phyloP scores from a whole-genome alignment of 2,888 invertebrate species.

The Agrotis ipsilon region DNA sequence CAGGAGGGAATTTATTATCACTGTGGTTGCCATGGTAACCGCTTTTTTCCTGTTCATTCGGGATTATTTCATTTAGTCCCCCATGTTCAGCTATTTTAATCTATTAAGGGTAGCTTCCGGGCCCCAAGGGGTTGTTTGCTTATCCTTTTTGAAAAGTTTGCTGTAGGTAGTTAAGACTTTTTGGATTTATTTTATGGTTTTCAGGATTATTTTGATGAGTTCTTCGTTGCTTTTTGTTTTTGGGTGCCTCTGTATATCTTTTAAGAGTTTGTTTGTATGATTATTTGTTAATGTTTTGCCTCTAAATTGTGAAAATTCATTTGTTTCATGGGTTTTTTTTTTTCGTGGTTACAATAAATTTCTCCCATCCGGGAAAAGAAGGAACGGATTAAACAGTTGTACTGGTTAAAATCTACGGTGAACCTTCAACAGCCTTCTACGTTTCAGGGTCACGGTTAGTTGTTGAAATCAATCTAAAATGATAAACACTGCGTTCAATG shows the following conservation, averaged over 20 bases:
- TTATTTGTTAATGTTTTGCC: not conserved
- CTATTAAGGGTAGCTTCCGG: conserved; percentile 50
- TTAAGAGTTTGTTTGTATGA: not conserved
- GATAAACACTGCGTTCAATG: not conserved
- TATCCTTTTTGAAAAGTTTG: conserved; percentile 24
- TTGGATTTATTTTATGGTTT: conserved; percentile 9
- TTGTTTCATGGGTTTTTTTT: no score
- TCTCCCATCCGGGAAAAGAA: no score
- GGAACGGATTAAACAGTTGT: no score
- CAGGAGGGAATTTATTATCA: conserved; percentile 54
- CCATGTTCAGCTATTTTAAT: conserved; percentile 60
- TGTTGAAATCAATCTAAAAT: not conserved
- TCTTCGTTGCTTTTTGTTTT: conserved; percentile 15
- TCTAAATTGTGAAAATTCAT: no score
- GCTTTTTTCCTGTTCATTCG: conserved; percentile 49
- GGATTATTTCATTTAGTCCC: conserved; percentile 56
- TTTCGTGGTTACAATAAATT: no score
- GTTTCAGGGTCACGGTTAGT: no score
- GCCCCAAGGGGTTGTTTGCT: conserved; percentile 41
- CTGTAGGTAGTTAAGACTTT: conserved; percentile 6
- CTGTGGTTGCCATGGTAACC: conserved; percentile 47
- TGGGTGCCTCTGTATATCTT: not conserved
- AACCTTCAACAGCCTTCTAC: no score
- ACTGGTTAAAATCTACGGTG: no score
- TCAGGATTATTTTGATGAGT: conserved; percentile 10